Evolutionary conservation across 2,113 vertebrate genomes (phyloP).

Genomic region (Corynorhinus townsendii): DNA sequence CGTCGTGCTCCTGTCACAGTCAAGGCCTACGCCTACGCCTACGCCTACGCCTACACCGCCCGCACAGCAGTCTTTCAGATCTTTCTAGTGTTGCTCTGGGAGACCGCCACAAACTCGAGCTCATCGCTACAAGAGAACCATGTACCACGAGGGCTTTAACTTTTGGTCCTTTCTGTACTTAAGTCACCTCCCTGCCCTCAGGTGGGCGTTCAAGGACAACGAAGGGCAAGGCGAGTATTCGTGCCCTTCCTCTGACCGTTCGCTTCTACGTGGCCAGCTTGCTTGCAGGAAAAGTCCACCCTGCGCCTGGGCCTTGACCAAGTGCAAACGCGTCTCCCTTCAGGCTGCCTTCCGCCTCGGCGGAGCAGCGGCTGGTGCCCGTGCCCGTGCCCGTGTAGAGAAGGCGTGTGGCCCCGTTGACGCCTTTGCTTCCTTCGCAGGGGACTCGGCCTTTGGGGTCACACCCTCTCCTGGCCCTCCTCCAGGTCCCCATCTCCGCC

Average conservation of each 20-base stretch:
- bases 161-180: not conserved
- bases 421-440: not conserved
- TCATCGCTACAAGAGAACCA: not conserved
- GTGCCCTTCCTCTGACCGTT: not conserved
- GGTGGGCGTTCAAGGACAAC: not conserved
- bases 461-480: not conserved
- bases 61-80: not conserved
- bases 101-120: not conserved
- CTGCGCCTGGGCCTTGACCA: not conserved
- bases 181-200: not conserved
- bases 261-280: not conserved
- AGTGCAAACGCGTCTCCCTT: not conserved
- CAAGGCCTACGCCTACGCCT: not conserved
- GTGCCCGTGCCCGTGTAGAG: not conserved
- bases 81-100: not conserved
- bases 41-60: not conserved
- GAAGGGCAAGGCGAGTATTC: not conserved
- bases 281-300: not conserved
- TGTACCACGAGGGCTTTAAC: not conserved
- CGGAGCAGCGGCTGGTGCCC: not conserved
- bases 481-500: not conserved
- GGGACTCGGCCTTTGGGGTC: not conserved
- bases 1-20: not conserved
- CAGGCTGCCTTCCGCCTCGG: not conserved
- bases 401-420: not conserved